Conservation (phyloP, 2,888 invertebrate genomes). For the Balanococcus diminutus region DNA sequence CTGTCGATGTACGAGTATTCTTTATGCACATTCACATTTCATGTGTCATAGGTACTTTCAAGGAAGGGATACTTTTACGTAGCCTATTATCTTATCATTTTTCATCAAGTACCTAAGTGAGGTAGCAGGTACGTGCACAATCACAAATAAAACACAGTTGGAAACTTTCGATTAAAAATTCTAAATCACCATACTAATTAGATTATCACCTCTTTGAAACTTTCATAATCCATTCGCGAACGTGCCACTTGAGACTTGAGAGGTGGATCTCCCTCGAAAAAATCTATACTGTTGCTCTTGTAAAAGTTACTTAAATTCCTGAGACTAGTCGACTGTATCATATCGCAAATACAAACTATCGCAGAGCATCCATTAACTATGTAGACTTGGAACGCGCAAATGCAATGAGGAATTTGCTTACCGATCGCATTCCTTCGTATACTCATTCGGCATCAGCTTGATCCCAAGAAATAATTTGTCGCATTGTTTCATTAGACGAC, state of each 20-base stretch:
- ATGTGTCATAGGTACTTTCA: no score
- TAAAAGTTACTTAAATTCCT: slow-evolving; percentile 17
- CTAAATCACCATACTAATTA: not conserved
- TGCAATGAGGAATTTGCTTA: slow-evolving; percentile 21
- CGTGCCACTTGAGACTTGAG: not conserved
- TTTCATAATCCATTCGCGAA: not conserved
- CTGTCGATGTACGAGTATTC: no score
- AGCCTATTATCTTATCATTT: not conserved
- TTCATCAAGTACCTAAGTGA: not conserved
- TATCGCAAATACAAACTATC: slow-evolving; percentile 8
- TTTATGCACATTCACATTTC: no score
- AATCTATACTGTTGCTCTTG: not conserved
- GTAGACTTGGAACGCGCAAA: not conserved
- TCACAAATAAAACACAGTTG: no score
- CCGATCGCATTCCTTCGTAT: slow-evolving; percentile 16
- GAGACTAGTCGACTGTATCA: not conserved
- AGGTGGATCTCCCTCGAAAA: not conserved
- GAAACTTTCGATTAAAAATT: no score
- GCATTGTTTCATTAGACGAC: slow-evolving; percentile 18
- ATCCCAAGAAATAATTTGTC: slow-evolving; percentile 20
- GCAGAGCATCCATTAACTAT: not conserved
- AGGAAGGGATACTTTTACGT: no score
- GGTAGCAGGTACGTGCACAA: not conserved
- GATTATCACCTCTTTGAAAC: not conserved
- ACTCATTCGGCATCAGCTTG: not conserved